Conservation (phyloP, 2,113 vertebrate genomes). For the Cebus imitator region DNA sequence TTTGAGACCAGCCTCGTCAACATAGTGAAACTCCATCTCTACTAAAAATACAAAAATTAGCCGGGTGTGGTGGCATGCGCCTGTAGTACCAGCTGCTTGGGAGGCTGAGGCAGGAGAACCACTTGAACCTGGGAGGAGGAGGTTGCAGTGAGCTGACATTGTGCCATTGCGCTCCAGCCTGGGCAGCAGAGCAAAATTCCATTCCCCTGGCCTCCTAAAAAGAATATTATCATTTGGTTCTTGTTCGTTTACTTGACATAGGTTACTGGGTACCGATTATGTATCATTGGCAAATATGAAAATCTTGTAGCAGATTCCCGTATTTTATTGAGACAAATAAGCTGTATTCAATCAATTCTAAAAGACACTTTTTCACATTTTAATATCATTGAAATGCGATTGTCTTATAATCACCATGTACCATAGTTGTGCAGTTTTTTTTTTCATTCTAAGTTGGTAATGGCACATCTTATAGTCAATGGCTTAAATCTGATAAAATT, state of each 20-base stretch:
- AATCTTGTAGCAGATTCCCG: neutral
- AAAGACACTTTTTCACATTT: neutral
- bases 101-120: too few species aligned
- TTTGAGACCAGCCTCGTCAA: too few species aligned
- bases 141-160: too few species aligned
- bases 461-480: constrained; percentile 1
- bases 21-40: too few species aligned
- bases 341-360: neutral
- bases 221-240: neutral
- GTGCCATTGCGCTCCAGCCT: too few species aligned
- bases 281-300: neutral
- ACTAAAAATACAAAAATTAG: too few species aligned
- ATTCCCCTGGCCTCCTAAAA: too few species aligned
- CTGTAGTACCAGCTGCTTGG: too few species aligned
- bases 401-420: constrained; percentile 10
- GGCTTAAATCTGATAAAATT: constrained; percentile 43
- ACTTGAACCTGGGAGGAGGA: too few species aligned
- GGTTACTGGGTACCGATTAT: neutral
- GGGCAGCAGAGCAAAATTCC: too few species aligned
- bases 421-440: constrained; percentile 12
- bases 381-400: constrained; percentile 31
- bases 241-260: constrained; percentile 8
- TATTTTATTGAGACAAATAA: constrained; percentile 43
- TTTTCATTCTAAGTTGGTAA: constrained; percentile 42
- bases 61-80: too few species aligned